These are phyloP conservation scores for Eclectus roratus DNA, from an alignment of 2,113 vertebrate species.

Conservation along the genomic window DNA sequence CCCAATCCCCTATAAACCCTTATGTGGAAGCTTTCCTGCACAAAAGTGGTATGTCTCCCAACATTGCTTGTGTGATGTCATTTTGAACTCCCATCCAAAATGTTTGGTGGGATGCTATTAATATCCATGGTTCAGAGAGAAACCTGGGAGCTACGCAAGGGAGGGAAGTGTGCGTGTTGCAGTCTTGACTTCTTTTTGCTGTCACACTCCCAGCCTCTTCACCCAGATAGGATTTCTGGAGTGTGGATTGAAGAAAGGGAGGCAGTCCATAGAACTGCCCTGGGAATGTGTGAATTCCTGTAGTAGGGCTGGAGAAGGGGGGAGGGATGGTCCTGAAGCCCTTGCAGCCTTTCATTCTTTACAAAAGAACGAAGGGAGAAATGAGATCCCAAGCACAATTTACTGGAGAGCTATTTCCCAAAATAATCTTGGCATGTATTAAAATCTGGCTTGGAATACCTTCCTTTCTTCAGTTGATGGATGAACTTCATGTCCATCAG, in stretches of 20 bases:
- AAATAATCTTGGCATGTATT: slow-evolving; percentile 19
- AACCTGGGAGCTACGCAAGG: background rate
- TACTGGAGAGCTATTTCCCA: background rate
- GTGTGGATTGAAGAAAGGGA: background rate
- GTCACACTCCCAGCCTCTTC: background rate
- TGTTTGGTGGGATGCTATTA: background rate
- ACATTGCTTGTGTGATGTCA: background rate
- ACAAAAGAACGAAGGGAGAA: slow-evolving; percentile 3
- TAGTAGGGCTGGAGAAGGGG: background rate
- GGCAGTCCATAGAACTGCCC: background rate
- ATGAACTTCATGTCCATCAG: background rate
- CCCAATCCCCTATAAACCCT: background rate
- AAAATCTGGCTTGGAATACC: slow-evolving; percentile 14
- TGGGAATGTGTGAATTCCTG: slow-evolving; percentile 59
- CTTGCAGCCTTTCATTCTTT: slow-evolving; percentile 4
- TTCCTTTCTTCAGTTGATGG: background rate
- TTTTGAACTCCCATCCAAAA: background rate
- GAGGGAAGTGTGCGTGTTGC: background rate
- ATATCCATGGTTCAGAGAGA: background rate
- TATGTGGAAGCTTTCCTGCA: background rate
- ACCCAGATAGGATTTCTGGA: slow-evolving; percentile 31
- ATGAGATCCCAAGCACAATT: slow-evolving; percentile 10
- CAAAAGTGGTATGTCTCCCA: background rate
- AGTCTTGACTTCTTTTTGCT: background rate
- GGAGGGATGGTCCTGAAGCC: background rate